A percentile compares a stretch with the other conserved stretches of the same genome.
phyloP scores from a whole-genome alignment of 1,140 invertebrate genomes.

The Bathynomus jamesi region DNA sequence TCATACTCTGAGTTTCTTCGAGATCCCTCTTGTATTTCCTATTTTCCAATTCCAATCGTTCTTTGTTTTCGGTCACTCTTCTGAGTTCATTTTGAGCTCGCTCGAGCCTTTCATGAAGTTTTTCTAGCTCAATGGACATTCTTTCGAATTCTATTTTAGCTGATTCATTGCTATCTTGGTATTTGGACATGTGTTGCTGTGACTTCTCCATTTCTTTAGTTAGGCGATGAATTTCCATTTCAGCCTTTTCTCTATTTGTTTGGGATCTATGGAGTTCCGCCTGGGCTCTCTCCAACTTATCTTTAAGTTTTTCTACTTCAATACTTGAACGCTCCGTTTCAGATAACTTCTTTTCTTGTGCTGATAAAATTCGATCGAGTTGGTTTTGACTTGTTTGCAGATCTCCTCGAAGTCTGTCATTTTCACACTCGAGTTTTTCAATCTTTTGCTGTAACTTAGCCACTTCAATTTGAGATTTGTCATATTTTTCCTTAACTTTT shows the following conservation, averaged over 20 bases:
- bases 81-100: conserved; percentile 38
- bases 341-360: conserved; percentile 36
- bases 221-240: conserved; percentile 71
- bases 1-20: conserved; percentile 31
- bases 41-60: conserved; percentile 35
- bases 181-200: conserved; percentile 67
- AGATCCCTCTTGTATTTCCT: conserved; percentile 30
- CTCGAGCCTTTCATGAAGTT: conserved; percentile 60
- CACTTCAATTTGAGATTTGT: conserved; percentile 62
- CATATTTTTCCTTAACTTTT: conserved; percentile 78
- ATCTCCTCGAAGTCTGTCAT: conserved; percentile 50
- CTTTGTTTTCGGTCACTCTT: conserved; percentile 32
- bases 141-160: conserved; percentile 73
- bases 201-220: conserved; percentile 79
- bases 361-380: conserved; percentile 40
- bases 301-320: conserved; percentile 40
- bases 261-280: conserved; percentile 44
- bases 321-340: conserved; percentile 42
- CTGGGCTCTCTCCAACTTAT: conserved; percentile 39
- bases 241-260: conserved; percentile 47
- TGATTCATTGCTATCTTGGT: conserved; percentile 65
- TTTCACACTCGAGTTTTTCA: conserved; percentile 44
- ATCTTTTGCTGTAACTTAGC: conserved; percentile 37
- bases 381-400: conserved; percentile 48
- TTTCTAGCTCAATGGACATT: conserved; percentile 65